Conservation (phyloP, 2,113 vertebrate species). For the Poecilia latipinna region DNA sequence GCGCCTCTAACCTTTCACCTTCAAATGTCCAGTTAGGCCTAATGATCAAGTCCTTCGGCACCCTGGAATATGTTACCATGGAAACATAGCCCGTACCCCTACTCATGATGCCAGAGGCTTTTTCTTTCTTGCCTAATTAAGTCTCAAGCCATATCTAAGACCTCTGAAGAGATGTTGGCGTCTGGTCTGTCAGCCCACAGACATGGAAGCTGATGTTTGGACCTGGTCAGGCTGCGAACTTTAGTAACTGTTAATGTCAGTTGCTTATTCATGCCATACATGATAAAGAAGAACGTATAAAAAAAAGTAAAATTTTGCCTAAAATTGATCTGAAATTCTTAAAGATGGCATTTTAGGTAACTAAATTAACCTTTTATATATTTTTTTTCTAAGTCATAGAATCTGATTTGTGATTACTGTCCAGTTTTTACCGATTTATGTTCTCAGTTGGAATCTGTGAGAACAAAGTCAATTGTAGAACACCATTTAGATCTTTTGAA, state of each 20-base stretch:
- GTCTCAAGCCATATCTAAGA: conserved; percentile 65
- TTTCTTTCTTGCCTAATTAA: conserved; percentile 69
- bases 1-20: conserved; percentile 69
- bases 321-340: neutral
- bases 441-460: conserved; percentile 21
- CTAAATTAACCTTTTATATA: neutral
- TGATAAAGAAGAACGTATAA: conserved; percentile 4
- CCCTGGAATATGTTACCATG: conserved; percentile 71
- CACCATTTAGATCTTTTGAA: conserved; percentile 23
- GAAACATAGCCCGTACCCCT: conserved; percentile 49
- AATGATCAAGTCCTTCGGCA: conserved; percentile 72
- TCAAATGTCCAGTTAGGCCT: conserved; percentile 72
- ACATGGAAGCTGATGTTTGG: conserved; percentile 31
- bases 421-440: neutral
- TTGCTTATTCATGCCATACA: conserved; percentile 16
- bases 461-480: conserved; percentile 16
- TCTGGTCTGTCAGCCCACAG: conserved; percentile 48
- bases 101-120: conserved; percentile 66
- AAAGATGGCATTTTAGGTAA: neutral
- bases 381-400: neutral
- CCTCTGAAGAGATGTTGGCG: conserved; percentile 65
- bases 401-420: neutral
- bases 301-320: neutral
- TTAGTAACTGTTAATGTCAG: conserved; percentile 35
- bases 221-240: conserved; percentile 55